Conservation (phyloP, 2,113 vertebrate species). For the Gorilla gorilla region DNA sequence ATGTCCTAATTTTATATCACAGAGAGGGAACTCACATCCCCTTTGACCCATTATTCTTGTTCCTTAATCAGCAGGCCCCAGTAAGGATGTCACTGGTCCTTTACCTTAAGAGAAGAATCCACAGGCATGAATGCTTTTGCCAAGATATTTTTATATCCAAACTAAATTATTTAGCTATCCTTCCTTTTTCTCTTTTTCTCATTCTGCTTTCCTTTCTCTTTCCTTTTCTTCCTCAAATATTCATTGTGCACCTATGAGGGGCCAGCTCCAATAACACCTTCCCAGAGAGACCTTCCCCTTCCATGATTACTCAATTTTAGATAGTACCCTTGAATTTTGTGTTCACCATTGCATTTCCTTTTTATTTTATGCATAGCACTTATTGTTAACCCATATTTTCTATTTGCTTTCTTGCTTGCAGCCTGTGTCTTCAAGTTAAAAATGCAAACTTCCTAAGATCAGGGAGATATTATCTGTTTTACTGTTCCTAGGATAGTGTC, state of each 20-base stretch:
- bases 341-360: not conserved
- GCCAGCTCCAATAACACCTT: not conserved
- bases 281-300: not conserved
- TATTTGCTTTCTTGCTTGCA: not conserved
- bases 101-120: not conserved
- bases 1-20: not conserved
- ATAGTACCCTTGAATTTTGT: not conserved
- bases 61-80: not conserved
- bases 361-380: not conserved
- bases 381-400: not conserved
- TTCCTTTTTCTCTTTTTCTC: not conserved
- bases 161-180: not conserved
- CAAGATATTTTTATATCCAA: not conserved
- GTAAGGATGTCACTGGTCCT: not conserved
- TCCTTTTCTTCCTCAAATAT: not conserved
- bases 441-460: not conserved
- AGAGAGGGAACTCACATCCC: not conserved
- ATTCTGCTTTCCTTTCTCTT: not conserved
- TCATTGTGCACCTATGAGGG: not conserved
- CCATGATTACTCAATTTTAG: not conserved
- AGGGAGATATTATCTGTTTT: not conserved
- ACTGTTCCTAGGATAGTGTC: not conserved
- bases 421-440: not conserved
- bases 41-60: not conserved
- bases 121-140: not conserved